Base-by-base conservation (phyloP, 2,113 vertebrate species). In the Ranitomeya variabilis region DNA sequence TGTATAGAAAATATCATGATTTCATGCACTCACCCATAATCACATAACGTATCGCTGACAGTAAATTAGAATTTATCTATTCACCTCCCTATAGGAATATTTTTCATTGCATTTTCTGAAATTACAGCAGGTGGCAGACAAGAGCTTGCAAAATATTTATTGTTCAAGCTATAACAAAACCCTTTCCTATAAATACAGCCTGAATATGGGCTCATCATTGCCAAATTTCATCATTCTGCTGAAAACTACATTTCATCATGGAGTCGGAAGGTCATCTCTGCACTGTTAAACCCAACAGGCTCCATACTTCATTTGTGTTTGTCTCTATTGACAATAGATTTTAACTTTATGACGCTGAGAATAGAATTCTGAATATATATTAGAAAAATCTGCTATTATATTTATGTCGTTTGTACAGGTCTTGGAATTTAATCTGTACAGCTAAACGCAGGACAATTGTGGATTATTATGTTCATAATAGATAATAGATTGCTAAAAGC, bases 221-320 rank as follows among this genome's bases (percentile, higher is more conserved):
- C 81, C 81, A 83, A 69, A 54, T 67, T 69, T 45, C 21, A 83
- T 51, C 11, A 67, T 23, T 11, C 60, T 83, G 81, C 62, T 52
- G 62, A 67, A 83, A 83, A 59, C 59, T 69, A 67, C 51, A 83
- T 83, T 83, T 69, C 81, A 67, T 83, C 81, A 67, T 23, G 31
- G 19, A 51, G 26, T 37, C n/a, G 23, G 62, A 67, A 69, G 66
- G 62, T 69, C 62, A 83, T 83, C 64, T 83, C 37, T 83, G 66
- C 62, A 52, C 62, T 69, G 81, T 18, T n/a, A 54, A 6, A 54
- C 52, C 62, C 21, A 83, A 83, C 31, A 45, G 21, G 19, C 62
- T 11, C 26, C 18, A 19, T 83, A 83, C 37, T 83, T 83, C 51
- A 83, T 83, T 83, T 83, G 37, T 64, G 31, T 83, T 51, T 69